Percentiles rank a stretch among this genome's conserved stretches.
These are phyloP conservation scores for Dascillus cervinus DNA, from an alignment of 2,888 invertebrate genomes.

Conservation along the genomic window DNA sequence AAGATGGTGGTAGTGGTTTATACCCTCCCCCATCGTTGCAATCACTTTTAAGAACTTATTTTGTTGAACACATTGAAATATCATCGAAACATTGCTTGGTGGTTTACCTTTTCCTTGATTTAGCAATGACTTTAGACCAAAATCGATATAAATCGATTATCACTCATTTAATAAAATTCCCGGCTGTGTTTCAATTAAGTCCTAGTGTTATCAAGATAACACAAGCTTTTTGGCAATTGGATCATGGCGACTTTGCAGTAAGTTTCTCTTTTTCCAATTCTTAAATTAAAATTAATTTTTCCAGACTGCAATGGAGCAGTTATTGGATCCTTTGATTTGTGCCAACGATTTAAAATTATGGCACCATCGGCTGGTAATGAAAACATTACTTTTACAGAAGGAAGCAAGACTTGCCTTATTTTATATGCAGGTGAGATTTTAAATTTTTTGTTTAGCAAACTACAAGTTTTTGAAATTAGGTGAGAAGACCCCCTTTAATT, in stretches of 20 bases:
- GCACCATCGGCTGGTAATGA: constrained; percentile 65
- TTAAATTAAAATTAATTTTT: constrained; percentile 16
- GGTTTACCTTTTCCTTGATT: constrained; percentile 74
- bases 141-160: constrained; percentile 54
- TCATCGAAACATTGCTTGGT: constrained; percentile 71
- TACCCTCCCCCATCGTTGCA: constrained; percentile 84
- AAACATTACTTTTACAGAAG: constrained; percentile 58
- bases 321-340: constrained; percentile 55
- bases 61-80: constrained; percentile 58
- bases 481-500: constrained; percentile 34
- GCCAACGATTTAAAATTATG: constrained; percentile 53
- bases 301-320: constrained; percentile 57
- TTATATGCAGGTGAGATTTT: constrained; percentile 51
- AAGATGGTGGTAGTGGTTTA: constrained; percentile 54
- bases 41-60: constrained; percentile 65
- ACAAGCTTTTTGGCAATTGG: constrained; percentile 84
- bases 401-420: constrained; percentile 63
- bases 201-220: constrained; percentile 69
- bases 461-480: too few species aligned
- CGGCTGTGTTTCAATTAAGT: constrained; percentile 69
- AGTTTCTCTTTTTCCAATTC: constrained; percentile 25
- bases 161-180: constrained; percentile 69
- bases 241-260: constrained; percentile 77
- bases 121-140: constrained; percentile 63
- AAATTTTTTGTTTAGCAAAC: constrained; percentile 40